These are phyloP conservation scores for Potamilus streckersoni DNA, from an alignment of 1,140 invertebrate species.

Conservation along the genomic window DNA sequence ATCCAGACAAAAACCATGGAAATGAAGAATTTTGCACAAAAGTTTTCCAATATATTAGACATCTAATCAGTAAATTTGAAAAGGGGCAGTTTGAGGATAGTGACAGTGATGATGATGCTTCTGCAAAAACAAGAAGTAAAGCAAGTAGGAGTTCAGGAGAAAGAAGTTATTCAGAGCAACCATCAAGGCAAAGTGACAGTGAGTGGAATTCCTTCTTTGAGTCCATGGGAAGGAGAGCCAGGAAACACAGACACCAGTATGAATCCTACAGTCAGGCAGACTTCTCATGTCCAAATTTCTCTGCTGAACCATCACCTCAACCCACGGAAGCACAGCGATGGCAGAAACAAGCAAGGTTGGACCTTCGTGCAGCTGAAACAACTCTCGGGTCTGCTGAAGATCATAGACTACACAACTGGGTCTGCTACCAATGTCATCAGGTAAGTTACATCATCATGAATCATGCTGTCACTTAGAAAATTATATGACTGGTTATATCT, in stretches of 20 bases:
- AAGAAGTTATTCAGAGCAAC: background rate
- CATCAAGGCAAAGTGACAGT: background rate
- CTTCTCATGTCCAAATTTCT: background rate
- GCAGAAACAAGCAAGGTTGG: constrained; percentile 46
- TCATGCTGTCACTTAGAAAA: too few relatives aligned
- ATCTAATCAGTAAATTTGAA: constrained; percentile 26
- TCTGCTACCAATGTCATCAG: constrained; percentile 51
- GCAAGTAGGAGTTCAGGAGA: background rate
- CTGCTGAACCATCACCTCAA: constrained; percentile 35
- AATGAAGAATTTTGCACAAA: constrained; percentile 45
- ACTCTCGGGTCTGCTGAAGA: constrained; percentile 20
- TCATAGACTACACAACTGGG: constrained; percentile 47
- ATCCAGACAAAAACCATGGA: constrained; percentile 59
- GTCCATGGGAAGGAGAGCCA: background rate
- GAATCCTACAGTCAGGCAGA: background rate
- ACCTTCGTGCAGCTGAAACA: constrained; percentile 40
- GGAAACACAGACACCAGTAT: background rate
- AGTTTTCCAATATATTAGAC: constrained; percentile 44
- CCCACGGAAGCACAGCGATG: constrained; percentile 46
- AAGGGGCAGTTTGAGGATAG: constrained; percentile 9
- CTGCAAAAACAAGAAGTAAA: background rate
- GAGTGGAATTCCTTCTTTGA: background rate
- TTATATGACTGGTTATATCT: too few relatives aligned
- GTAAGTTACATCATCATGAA: constrained; percentile 10
- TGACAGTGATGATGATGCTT: constrained; percentile 21